Percentiles rank a stretch among this genome's conserved stretches.
phyloP scores from a whole-genome alignment of 2,888 invertebrate genomes.

The Leucoptera coffeella region DNA sequence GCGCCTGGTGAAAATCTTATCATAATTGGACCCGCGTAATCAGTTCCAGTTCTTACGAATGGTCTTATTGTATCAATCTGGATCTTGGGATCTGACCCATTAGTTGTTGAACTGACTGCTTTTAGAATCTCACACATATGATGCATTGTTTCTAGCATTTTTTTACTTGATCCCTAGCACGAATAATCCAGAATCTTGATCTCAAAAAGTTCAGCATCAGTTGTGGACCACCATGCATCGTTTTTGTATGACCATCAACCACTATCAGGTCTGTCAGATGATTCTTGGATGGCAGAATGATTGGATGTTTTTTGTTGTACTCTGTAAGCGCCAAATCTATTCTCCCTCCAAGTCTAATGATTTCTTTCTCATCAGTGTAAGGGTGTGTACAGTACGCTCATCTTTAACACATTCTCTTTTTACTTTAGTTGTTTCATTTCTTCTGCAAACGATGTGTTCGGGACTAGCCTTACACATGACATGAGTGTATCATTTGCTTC shows the following conservation, averaged over 20 bases:
- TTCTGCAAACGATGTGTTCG: not conserved
- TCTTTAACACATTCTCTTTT: not conserved
- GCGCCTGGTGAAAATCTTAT: constrained; percentile 5
- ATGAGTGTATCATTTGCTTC: not conserved
- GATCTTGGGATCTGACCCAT: constrained; percentile 3
- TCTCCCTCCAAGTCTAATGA: constrained; percentile 5
- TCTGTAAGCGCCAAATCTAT: constrained; percentile 3
- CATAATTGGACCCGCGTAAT: constrained; percentile 5
- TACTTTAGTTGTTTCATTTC: not conserved
- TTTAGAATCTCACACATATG: constrained; percentile 1
- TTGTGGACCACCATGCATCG: constrained; percentile 10
- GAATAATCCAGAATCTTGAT: constrained; percentile 9
- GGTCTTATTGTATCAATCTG: constrained; percentile 2
- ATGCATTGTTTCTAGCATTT: constrained; percentile 1
- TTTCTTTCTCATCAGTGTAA: constrained; percentile 2
- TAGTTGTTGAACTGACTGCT: not conserved
- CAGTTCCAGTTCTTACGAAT: constrained; percentile 4
- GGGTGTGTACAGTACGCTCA: not conserved
- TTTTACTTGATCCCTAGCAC: constrained; percentile 2
- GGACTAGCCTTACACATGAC: constrained; percentile 1
- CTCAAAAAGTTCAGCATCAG: constrained; percentile 8
- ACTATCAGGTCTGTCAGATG: constrained; percentile 7
- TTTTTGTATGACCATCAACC: constrained; percentile 2
- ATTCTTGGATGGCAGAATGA: constrained; percentile 7
- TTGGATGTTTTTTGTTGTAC: constrained; percentile 3